Conservation (phyloP, 2,113 vertebrate genomes). For the Protomyctophum bolini region DNA sequence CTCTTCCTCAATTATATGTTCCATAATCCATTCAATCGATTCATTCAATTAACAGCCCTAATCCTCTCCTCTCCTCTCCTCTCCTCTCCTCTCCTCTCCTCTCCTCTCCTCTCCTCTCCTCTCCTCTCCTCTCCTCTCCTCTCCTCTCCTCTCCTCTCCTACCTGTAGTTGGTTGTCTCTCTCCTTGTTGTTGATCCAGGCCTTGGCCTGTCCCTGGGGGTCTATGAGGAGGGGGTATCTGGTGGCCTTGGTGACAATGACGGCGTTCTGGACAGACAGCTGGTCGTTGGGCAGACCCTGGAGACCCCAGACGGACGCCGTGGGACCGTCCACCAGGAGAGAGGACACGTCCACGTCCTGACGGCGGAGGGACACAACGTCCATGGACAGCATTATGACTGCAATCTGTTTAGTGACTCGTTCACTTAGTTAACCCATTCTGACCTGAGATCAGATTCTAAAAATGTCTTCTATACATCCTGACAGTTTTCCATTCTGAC, state of each 20-base stretch:
- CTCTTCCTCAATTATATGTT: no score
- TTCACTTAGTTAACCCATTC: neutral
- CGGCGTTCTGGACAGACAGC: constrained; percentile 87
- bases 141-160: neutral
- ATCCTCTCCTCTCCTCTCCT: no score
- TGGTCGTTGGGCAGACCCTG: constrained; percentile 86
- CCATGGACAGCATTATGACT: no score
- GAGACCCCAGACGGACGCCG: constrained; percentile 84
- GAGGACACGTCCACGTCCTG: constrained; percentile 82
- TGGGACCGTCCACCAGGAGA: constrained; percentile 84
- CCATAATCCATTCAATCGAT: no score
- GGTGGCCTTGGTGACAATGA: constrained; percentile 85
- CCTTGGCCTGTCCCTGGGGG: constrained; percentile 88
- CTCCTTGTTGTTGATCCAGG: constrained; percentile 87
- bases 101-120: neutral
- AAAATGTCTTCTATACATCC: no score
- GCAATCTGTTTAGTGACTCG: neutral
- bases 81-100: neutral
- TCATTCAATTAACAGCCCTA: no score
- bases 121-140: neutral
- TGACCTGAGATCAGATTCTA: no score
- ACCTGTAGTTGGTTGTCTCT: constrained; percentile 83
- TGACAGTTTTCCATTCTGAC: no score
- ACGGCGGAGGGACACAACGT: neutral
- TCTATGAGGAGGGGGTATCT: constrained; percentile 87